A percentile compares a stretch with the other conserved stretches of the same genome.
phyloP scores from a whole-genome alignment of 2,888 invertebrate genomes.

The Melipona bicolor region DNA sequence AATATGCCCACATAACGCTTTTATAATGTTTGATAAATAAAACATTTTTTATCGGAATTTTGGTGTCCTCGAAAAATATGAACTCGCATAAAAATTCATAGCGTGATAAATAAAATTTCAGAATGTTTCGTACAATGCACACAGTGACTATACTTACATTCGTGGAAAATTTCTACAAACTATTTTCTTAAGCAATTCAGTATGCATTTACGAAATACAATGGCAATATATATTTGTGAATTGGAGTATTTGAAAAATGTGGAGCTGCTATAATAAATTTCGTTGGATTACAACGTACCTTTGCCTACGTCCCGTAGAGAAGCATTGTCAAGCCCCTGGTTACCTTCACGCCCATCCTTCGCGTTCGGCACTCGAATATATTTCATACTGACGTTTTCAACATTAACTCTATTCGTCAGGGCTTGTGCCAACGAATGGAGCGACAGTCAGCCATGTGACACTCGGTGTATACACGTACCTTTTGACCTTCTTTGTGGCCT shows the following conservation, averaged over 20 bases:
- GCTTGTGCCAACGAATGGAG: conserved; percentile 62
- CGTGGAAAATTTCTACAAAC: no score
- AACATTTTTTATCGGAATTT: no score
- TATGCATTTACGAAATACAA: no score
- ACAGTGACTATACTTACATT: no score
- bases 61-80: no score
- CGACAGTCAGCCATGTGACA: conserved; percentile 61
- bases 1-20: no score
- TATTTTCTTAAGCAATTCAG: no score
- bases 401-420: conserved; percentile 80
- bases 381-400: conserved; percentile 80
- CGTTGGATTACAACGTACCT: conserved; percentile 62
- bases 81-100: no score
- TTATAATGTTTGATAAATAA: no score
- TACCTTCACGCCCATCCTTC: conserved; percentile 75
- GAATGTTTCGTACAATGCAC: no score
- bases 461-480: conserved; percentile 47
- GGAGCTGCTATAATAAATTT: conserved; percentile 68
- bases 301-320: conserved; percentile 60
- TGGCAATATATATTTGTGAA: no score
- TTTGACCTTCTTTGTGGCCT: conserved; percentile 50
- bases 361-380: conserved; percentile 77
- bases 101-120: no score
- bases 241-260: conserved; percentile 6
- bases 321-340: conserved; percentile 53